Percentiles rank a stretch among this genome's conserved stretches.
These are phyloP conservation scores for Lasioglossum leucozonium DNA, from an alignment of 2,888 invertebrate genomes.

Conservation along the genomic window DNA sequence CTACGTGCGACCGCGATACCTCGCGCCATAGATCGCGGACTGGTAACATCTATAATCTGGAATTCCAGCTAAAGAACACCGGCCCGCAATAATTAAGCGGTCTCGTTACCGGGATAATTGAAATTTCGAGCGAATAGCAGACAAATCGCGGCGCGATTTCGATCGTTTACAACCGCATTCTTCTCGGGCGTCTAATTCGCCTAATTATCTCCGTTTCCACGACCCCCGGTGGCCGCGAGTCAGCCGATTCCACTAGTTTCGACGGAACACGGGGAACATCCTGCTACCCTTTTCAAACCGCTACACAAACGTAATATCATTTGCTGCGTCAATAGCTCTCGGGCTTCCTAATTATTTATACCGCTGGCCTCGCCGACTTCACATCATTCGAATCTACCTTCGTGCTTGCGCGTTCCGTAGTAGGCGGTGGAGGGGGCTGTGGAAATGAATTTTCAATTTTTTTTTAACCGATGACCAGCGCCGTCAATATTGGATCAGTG, in stretches of 20 bases:
- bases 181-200: background rate
- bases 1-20: background rate
- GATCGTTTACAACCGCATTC: constrained; percentile 6
- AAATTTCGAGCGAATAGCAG: background rate
- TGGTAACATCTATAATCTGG: background rate
- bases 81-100: background rate
- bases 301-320: constrained; percentile 5
- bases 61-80: background rate
- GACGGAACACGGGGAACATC: background rate
- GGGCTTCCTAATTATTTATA: background rate
- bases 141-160: background rate
- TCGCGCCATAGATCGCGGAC: background rate
- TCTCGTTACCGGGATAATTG: background rate
- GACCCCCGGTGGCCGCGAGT: background rate
- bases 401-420: background rate
- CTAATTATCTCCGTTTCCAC: constrained; percentile 10
- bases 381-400: background rate
- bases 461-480: background rate
- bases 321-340: background rate
- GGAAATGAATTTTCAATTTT: background rate
- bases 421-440: no score
- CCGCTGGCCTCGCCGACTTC: background rate
- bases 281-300: background rate
- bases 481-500: background rate
- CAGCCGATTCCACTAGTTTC: background rate